Evolutionary conservation across 2,888 invertebrate genomes (phyloP), one percentile per base, ranked within the genome.

Genomic region (Aelia acuminata): DNA sequence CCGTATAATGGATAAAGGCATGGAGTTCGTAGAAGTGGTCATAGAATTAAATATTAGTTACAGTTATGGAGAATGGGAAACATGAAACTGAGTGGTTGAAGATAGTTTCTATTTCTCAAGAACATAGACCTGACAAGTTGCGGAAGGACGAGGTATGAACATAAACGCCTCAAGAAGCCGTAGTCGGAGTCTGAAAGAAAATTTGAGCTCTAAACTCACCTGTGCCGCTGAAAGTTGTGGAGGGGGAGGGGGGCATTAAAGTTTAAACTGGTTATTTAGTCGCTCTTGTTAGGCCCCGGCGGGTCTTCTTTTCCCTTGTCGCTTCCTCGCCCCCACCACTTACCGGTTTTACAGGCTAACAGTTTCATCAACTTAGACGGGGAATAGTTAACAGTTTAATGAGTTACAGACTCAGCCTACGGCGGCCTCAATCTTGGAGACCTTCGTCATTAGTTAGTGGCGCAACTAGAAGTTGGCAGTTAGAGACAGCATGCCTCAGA

Each of bases 261-360:
- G 43, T 80, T 80, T 80, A 80, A 80, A 47, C 80, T 43, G 80
- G 43, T 80, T 80, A 80, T 80, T 80, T 80, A 80, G 80, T n/a
- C 43, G 13, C n/a, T 80, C 80, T 80, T 80, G 80, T 80, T 39
- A 39, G 75, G 20, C 7, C 15, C 20, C 39, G 35, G 26, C 22
- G 22, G 2, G 8, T 18, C 75, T 75, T 75, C 75, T 75, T 75
- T 39, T 31, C 39, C 31, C 18, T 43, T n/a, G 11, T 22, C 43
- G n/a, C 22, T 22, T 26, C 63, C 26, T 26, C 15, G 1, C 15
- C 20, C 31, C 20, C 35, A 0, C 63, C 18, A 70, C 63, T 35
- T 35, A 70, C 31, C 63, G 35, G 63, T 70, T 70, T 70, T 70
- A 70, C 63, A 70, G 63, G 15, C 63, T 70, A 70, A 70, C 63